A percentile compares a stretch with the other conserved stretches of the same genome.
phyloP scores from a whole-genome alignment of 2,888 invertebrate genomes.

The Pseudeuparius sepicola region DNA sequence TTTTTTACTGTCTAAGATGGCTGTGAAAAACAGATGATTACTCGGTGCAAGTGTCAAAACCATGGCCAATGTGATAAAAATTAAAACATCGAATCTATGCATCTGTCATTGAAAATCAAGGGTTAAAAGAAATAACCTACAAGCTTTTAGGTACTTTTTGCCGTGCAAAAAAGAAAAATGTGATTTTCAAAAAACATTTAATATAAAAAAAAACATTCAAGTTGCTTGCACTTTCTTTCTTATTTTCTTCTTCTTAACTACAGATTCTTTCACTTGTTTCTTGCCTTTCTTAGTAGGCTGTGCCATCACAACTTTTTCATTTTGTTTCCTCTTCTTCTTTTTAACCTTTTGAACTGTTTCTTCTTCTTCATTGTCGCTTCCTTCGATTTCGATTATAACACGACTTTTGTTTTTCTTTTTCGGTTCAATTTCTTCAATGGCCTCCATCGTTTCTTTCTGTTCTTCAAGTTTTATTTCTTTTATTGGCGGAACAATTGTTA shows the following conservation, averaged over 20 bases:
- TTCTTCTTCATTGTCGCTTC: slow-evolving; percentile 32
- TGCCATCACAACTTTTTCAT: slow-evolving; percentile 17
- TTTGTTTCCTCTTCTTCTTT: slow-evolving; percentile 25
- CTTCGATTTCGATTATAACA: slow-evolving; percentile 27
- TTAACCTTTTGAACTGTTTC: slow-evolving; percentile 38
- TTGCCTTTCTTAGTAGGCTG: slow-evolving; percentile 26
- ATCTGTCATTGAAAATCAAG: too few species aligned
- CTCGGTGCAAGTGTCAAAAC: too few species aligned
- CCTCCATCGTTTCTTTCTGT: slow-evolving; percentile 26
- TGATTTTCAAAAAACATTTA: too few species aligned
- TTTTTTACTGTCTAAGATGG: too few species aligned
- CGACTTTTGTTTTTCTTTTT: slow-evolving; percentile 12
- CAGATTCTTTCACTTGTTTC: slow-evolving; percentile 10
- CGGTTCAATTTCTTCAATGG: slow-evolving; percentile 26
- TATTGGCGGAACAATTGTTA: slow-evolving; percentile 46
- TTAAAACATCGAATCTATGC: too few species aligned
- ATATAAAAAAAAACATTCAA: too few species aligned
- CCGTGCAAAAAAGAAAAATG: slow-evolving; percentile 30
- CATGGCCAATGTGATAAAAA: too few species aligned
- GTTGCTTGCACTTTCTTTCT: slow-evolving; percentile 13
- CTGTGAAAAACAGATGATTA: too few species aligned
- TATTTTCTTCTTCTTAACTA: too few species aligned
- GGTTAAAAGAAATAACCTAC: too few species aligned
- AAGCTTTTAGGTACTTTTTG: too few species aligned
- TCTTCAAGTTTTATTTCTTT: slow-evolving; percentile 27